Conservation (phyloP, 2,888 invertebrate species). For the Ligdia adustata region DNA sequence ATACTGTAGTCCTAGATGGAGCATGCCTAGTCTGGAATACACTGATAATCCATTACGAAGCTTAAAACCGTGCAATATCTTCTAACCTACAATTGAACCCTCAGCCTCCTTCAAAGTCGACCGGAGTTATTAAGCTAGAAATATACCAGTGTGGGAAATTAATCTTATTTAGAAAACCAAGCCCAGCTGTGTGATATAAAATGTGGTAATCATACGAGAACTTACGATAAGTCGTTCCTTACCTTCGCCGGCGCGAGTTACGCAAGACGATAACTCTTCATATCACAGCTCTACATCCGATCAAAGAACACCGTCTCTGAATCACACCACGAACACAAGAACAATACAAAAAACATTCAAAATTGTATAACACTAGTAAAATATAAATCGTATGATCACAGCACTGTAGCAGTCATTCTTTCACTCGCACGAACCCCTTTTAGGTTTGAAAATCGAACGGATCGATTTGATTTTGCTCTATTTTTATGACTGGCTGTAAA, state of each 20-base stretch:
- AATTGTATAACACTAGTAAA: slow-evolving; percentile 31
- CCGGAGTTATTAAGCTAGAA: too few species aligned
- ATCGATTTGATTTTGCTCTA: too few species aligned
- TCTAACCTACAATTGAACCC: too few species aligned
- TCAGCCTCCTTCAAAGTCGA: too few species aligned
- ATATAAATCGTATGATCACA: slow-evolving; percentile 47
- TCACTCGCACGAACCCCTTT: slow-evolving; percentile 45
- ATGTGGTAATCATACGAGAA: too few species aligned
- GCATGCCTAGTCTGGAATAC: too few species aligned
- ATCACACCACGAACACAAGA: slow-evolving; percentile 17
- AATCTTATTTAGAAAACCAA: too few species aligned
- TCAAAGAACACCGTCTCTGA: slow-evolving; percentile 19
- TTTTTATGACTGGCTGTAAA: slow-evolving; percentile 20
- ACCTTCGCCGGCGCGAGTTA: slow-evolving; percentile 34
- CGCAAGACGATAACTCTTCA: slow-evolving; percentile 29
- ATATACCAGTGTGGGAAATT: too few species aligned
- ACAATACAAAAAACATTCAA: slow-evolving; percentile 33
- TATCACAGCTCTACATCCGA: slow-evolving; percentile 24
- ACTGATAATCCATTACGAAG: too few species aligned
- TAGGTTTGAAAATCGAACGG: slow-evolving; percentile 21
- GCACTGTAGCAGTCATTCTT: slow-evolving; percentile 45
- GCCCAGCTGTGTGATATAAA: too few species aligned
- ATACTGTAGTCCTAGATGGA: too few species aligned
- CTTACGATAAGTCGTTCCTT: slow-evolving; percentile 12
- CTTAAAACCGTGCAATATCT: too few species aligned